phyloP scores from a whole-genome alignment of 1,140 invertebrate species.

The Saccostrea glomerata region DNA sequence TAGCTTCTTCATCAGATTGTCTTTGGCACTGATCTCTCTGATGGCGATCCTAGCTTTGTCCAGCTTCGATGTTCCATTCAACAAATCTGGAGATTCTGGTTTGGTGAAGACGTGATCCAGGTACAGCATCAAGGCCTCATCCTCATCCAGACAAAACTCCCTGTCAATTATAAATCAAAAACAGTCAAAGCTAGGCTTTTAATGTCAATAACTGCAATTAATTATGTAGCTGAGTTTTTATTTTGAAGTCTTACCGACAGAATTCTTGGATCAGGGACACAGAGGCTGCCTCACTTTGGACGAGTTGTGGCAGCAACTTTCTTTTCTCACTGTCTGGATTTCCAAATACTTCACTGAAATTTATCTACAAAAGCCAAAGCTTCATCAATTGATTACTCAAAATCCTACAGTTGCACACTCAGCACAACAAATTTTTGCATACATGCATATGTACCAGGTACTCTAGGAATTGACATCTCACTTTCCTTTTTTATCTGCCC shows the following conservation, averaged over 20 bases:
- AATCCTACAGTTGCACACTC: too few relatives aligned
- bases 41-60: constrained; percentile 58
- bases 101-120: constrained; percentile 65
- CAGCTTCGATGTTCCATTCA: constrained; percentile 31
- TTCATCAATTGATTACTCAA: too few relatives aligned
- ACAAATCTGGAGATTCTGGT: constrained; percentile 26
- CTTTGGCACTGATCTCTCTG: constrained; percentile 54
- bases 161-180: constrained; percentile 54
- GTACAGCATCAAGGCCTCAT: constrained; percentile 68
- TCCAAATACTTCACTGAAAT: constrained; percentile 69
- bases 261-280: constrained; percentile 66
- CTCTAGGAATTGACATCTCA: too few relatives aligned
- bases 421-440: too few relatives aligned
- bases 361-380: constrained; percentile 61
- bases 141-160: constrained; percentile 64
- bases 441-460: too few relatives aligned
- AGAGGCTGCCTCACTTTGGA: constrained; percentile 59
- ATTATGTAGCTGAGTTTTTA: background rate
- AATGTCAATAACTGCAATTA: background rate
- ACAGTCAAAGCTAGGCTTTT: background rate
- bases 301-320: constrained; percentile 66
- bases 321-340: constrained; percentile 64
- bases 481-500: too few relatives aligned
- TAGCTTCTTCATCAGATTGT: constrained; percentile 58
- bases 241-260: constrained; percentile 59